Conservation (phyloP, 64 coral and sea anemone species). For the Pocillopora damicornis region DNA sequence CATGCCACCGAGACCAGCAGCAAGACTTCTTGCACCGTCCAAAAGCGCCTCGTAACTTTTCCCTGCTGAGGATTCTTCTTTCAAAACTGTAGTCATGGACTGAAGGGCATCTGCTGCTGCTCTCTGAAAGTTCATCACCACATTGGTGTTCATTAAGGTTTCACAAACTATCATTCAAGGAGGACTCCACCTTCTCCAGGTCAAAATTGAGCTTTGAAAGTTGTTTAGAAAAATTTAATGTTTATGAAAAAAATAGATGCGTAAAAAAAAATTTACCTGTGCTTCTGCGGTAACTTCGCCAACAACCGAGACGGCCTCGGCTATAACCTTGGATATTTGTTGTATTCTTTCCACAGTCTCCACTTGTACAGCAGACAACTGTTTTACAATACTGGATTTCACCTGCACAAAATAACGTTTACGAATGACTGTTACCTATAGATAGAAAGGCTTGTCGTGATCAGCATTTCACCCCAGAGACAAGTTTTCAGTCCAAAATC, state of each 20-base stretch:
- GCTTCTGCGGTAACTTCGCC: conserved; percentile 23
- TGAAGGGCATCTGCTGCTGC: conserved; percentile 15
- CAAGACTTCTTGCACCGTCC: conserved; percentile 21
- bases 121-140: conserved; percentile 10
- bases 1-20: conserved; percentile 28
- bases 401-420: neutral
- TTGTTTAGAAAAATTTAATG: too few relatives aligned
- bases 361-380: conserved; percentile 18
- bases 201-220: too few relatives aligned
- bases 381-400: conserved; percentile 40
- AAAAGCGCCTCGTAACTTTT: neutral
- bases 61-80: conserved; percentile 1
- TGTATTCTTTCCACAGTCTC: conserved; percentile 11
- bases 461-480: too few relatives aligned
- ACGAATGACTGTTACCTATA: neutral
- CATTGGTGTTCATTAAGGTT: neutral
- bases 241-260: too few relatives aligned
- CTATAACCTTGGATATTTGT: conserved; percentile 28
- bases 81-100: conserved; percentile 16
- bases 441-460: too few relatives aligned
- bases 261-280: neutral
- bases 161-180: neutral
- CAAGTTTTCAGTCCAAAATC: too few relatives aligned
- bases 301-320: neutral
- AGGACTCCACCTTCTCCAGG: neutral